A percentile compares a stretch with the other conserved stretches of the same genome.
These are phyloP conservation scores for Egretta garzetta DNA, from an alignment of 2,113 vertebrate species.

Conservation along the genomic window DNA sequence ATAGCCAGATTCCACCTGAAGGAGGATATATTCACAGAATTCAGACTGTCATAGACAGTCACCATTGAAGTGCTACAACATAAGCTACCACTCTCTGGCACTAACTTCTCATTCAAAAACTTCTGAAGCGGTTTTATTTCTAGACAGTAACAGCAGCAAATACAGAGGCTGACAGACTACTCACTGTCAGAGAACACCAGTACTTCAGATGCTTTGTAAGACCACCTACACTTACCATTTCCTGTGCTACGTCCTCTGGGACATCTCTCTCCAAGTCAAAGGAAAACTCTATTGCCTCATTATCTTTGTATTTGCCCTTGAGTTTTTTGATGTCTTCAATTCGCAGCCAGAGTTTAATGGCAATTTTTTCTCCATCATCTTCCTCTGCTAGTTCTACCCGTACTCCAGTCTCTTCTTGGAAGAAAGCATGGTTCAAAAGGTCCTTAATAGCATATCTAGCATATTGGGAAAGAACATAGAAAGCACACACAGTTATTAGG, in stretches of 20 bases:
- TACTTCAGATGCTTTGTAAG: background rate
- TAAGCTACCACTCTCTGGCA: background rate
- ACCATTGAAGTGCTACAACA: background rate
- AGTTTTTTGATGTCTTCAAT: slow-evolving; percentile 98
- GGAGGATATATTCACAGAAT: slow-evolving; percentile 28
- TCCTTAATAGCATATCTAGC: slow-evolving; percentile 95
- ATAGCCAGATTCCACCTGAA: slow-evolving; percentile 96
- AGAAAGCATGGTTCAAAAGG: slow-evolving; percentile 98
- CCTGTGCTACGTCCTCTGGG: slow-evolving; percentile 97
- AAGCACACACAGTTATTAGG: background rate
- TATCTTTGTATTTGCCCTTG: slow-evolving; percentile 99
- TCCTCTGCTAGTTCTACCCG: slow-evolving; percentile 97
- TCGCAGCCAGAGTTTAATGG: slow-evolving; percentile 96
- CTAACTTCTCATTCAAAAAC: background rate
- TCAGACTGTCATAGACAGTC: slow-evolving; percentile 16
- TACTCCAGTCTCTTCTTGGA: slow-evolving; percentile 98
- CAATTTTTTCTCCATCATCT: slow-evolving; percentile 97
- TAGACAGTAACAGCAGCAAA: background rate
- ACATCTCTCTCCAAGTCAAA: slow-evolving; percentile 96
- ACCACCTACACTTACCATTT: slow-evolving; percentile 88
- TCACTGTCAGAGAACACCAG: background rate
- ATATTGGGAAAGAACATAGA: background rate
- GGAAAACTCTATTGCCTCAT: slow-evolving; percentile 98
- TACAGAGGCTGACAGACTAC: background rate
- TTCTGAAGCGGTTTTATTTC: background rate